phyloP scores from a whole-genome alignment of 2,113 vertebrate genomes.

The Melanocharis versteri region DNA sequence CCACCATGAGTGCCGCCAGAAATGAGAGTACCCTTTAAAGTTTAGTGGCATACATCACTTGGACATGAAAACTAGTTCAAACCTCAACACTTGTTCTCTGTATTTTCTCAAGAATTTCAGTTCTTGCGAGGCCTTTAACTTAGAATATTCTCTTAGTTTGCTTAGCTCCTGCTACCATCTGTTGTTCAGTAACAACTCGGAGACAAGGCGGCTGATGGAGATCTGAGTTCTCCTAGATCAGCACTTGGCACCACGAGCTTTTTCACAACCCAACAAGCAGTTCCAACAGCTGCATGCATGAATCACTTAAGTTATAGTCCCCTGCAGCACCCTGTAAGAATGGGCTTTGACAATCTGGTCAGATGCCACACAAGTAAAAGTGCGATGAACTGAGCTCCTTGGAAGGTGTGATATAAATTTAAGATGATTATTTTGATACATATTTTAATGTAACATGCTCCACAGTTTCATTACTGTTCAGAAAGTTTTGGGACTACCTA shows the following conservation, averaged over 20 bases:
- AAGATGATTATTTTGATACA: not conserved
- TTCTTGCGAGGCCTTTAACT: slow-evolving; percentile 26
- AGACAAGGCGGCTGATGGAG: slow-evolving; percentile 57
- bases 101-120: not conserved
- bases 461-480: not conserved
- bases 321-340: slow-evolving; percentile 39
- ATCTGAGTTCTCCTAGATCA: slow-evolving; percentile 60
- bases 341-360: slow-evolving; percentile 34
- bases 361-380: slow-evolving; percentile 7
- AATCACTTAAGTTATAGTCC: slow-evolving; percentile 52
- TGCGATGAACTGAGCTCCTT: not conserved
- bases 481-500: not conserved
- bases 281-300: slow-evolving; percentile 61
- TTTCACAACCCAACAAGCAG: slow-evolving; percentile 56
- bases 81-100: not conserved
- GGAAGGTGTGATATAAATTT: not conserved
- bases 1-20: not conserved
- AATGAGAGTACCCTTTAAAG: not conserved
- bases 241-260: slow-evolving; percentile 52
- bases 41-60: not conserved
- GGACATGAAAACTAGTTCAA: not conserved
- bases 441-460: not conserved
- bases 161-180: slow-evolving; percentile 57
- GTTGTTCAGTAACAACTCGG: slow-evolving; percentile 21
- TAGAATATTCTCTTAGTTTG: slow-evolving; percentile 45